phyloP scores from a whole-genome alignment of 1,140 invertebrate species.

The Saccostrea glomerata region DNA sequence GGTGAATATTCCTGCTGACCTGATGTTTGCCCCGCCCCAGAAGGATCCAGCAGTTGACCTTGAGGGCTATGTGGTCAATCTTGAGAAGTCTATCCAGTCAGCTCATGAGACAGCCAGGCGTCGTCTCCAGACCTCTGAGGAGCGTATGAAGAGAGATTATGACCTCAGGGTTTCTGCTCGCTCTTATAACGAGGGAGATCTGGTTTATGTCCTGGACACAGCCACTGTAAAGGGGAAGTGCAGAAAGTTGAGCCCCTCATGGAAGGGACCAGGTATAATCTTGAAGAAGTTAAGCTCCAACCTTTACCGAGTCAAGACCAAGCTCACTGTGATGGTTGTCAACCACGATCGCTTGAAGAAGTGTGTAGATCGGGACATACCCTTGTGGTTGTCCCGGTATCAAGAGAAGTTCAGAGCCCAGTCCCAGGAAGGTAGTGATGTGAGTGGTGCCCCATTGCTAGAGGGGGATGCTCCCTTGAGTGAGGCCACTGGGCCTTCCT shows the following conservation, averaged over 20 bases:
- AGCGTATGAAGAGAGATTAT: slow-evolving; percentile 1
- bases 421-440: too few species aligned
- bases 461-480: too few species aligned
- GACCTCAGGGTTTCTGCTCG: background rate
- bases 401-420: background rate
- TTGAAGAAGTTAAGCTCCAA: slow-evolving; percentile 9
- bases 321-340: background rate
- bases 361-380: background rate
- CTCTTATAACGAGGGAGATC: slow-evolving; percentile 5
- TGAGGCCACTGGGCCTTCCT: too few species aligned
- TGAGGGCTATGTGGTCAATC: background rate
- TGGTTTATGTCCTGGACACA: slow-evolving; percentile 30
- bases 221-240: slow-evolving; percentile 27
- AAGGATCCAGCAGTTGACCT: background rate
- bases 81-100: background rate
- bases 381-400: background rate
- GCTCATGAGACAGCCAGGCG: background rate
- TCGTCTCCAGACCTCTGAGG: background rate
- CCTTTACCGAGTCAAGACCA: background rate
- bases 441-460: too few species aligned
- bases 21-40: background rate
- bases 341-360: background rate
- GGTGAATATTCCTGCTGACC: background rate
- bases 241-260: background rate
- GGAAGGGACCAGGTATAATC: slow-evolving; percentile 31